Conservation (phyloP, 2,797 vertebrate genomes). For the Myotis myotis region DNA sequence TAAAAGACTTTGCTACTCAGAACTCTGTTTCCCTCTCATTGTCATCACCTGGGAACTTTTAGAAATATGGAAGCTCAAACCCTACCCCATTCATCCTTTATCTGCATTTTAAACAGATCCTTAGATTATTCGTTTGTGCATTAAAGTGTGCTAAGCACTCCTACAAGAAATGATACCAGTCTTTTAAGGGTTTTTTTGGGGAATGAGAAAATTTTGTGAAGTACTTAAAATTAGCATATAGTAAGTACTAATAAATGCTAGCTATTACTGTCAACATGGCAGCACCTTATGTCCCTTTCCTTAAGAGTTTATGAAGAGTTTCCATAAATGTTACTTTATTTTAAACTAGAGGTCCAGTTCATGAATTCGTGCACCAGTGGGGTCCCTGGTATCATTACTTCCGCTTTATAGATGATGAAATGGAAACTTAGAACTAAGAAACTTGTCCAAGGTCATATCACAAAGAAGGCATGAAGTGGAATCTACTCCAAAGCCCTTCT, state of each 20-base stretch:
- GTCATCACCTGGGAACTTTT: not conserved
- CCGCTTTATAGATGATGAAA: not conserved
- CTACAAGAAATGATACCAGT: not conserved
- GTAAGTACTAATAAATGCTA: not conserved
- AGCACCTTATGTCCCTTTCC: not conserved
- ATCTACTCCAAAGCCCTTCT: not conserved
- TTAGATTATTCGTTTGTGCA: not conserved
- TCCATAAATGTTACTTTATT: slow-evolving; percentile 1
- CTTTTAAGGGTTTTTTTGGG: not conserved
- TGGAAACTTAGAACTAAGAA: not conserved
- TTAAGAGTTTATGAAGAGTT: not conserved
- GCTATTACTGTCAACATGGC: not conserved
- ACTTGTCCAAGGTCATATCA: not conserved
- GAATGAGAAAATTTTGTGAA: not conserved
- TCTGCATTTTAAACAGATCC: not conserved
- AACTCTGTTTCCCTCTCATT: not conserved
- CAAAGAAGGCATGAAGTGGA: not conserved
- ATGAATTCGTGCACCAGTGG: no score
- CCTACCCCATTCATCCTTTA: not conserved
- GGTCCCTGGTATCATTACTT: not conserved
- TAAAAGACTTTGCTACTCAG: not conserved
- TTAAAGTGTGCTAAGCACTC: not conserved
- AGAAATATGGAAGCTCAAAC: not conserved
- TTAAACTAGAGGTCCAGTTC: not conserved
- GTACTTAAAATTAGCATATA: slow-evolving; percentile 14